Conservation (phyloP, 2,113 vertebrate genomes). For the Collichthys lucidus region DNA sequence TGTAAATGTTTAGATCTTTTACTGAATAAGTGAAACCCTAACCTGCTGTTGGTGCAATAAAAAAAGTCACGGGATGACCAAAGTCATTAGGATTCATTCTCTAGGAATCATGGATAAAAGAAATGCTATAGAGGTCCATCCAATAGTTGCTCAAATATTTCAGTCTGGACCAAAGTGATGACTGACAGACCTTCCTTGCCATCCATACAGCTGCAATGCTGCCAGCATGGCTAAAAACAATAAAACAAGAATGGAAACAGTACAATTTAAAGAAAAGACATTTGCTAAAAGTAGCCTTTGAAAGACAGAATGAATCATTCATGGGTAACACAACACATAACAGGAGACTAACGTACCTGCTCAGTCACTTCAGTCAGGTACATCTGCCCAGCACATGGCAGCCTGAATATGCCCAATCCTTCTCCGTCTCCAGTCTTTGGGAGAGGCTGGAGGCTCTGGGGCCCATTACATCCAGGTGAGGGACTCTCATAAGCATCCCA, state of each 20-base stretch:
- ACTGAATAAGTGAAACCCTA: not conserved
- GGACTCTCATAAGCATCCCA: constrained; percentile 53
- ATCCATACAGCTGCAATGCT: not conserved
- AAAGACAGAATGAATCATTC: constrained; percentile 47
- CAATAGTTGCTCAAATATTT: not conserved
- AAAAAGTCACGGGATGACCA: not conserved
- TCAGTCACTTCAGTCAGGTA: constrained; percentile 45
- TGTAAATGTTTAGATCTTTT: not conserved
- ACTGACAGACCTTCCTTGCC: not conserved
- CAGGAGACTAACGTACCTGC: constrained; percentile 35
- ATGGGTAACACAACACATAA: constrained; percentile 25
- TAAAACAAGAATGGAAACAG: not conserved
- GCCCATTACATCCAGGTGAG: constrained; percentile 69
- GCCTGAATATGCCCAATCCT: constrained; percentile 12
- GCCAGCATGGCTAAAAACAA: not conserved
- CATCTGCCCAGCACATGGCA: constrained; percentile 72
- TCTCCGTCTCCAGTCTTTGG: constrained; percentile 11
- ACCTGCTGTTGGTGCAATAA: not conserved
- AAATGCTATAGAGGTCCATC: not conserved
- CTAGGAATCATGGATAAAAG: not conserved
- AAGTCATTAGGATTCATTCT: not conserved
- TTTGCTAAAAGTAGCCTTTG: constrained; percentile 22
- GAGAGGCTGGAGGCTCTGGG: constrained; percentile 41
- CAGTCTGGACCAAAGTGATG: not conserved
- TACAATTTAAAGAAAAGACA: not conserved